Evolutionary conservation across 2,888 invertebrate genomes (phyloP).

Genomic region (Lepidochitona cinerea): DNA sequence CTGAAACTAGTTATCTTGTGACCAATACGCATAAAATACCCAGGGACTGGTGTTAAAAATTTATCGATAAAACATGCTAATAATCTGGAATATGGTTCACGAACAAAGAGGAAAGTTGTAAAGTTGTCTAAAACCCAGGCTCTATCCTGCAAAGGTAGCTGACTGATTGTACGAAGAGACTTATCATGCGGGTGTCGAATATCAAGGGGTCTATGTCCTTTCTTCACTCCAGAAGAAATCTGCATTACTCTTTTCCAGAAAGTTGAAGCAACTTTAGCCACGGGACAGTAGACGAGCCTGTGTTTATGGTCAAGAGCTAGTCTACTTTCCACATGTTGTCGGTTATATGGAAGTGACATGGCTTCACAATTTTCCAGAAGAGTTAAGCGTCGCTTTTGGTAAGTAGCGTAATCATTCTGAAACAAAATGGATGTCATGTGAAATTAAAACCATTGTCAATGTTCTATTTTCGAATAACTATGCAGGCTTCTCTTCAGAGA

Average conservation of each 20-base stretch:
- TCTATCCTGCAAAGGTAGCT: background rate
- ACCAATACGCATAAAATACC: too few relatives aligned
- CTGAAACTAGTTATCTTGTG: too few relatives aligned
- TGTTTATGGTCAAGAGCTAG: background rate
- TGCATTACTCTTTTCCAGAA: constrained; percentile 14
- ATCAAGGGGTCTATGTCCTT: background rate
- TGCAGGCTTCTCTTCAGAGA: too few relatives aligned
- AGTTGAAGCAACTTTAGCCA: constrained; percentile 11
- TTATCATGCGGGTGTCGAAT: background rate
- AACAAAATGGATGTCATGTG: too few relatives aligned
- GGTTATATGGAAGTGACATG: background rate
- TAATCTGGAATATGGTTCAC: constrained; percentile 10
- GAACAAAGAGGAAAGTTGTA: constrained; percentile 10
- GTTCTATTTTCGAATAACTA: too few relatives aligned
- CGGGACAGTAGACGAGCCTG: background rate
- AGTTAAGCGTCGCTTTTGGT: background rate
- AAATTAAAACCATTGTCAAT: too few relatives aligned
- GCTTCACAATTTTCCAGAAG: background rate
- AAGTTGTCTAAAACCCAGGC: background rate
- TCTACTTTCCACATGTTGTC: background rate
- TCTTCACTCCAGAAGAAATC: background rate
- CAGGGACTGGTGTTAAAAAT: background rate
- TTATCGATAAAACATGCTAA: constrained; percentile 12
- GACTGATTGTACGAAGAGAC: background rate
- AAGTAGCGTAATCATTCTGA: background rate